Conservation (phyloP, 2,113 vertebrate genomes). For the Bujurquina vittata region DNA sequence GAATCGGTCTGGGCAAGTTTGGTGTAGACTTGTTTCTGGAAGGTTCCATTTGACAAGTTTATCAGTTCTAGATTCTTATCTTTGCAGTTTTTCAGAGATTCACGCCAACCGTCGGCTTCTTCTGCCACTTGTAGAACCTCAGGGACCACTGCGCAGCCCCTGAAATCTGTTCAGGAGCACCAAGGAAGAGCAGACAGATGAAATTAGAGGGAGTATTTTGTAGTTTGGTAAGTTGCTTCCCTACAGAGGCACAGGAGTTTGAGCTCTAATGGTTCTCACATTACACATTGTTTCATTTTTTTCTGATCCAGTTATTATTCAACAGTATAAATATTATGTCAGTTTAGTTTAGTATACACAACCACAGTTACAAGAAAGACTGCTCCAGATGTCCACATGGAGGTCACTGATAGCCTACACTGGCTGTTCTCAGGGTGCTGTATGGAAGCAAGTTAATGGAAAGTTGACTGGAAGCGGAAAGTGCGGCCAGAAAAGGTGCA, state of each 20-base stretch:
- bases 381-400: background rate
- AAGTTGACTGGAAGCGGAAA: background rate
- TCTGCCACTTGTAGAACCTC: background rate
- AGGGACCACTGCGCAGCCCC: constrained; percentile 57
- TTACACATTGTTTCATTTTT: background rate
- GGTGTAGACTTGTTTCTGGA: background rate
- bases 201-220: background rate
- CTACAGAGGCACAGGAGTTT: no score
- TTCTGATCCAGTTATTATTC: background rate
- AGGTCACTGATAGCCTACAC: background rate
- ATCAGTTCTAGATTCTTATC: background rate
- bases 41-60: background rate
- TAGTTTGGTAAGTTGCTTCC: no score
- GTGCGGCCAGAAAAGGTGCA: background rate
- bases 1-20: background rate
- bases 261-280: background rate
- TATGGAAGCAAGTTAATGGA: background rate
- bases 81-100: constrained; percentile 45
- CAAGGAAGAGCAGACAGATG: background rate
- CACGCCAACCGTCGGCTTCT: constrained; percentile 35
- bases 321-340: background rate
- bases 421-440: background rate
- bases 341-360: background rate
- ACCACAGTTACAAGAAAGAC: background rate
- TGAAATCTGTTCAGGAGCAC: constrained; percentile 30